Conservation (phyloP, 2,113 vertebrate species). For the Tachysurus fulvidraco region DNA sequence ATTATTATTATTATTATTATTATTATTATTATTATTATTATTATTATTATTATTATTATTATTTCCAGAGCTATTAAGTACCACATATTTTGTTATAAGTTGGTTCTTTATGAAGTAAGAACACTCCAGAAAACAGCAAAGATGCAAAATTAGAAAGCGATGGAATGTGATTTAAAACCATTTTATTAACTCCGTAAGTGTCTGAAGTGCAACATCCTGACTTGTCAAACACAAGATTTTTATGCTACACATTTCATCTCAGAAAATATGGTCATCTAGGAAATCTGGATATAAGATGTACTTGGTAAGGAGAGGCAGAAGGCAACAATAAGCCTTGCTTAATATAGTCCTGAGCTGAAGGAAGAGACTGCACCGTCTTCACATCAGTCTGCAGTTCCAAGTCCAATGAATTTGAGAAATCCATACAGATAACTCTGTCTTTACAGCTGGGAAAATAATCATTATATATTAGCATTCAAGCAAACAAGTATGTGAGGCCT, state of each 20-base stretch:
- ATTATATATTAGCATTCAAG: not conserved
- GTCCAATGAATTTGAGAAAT: constrained; percentile 83
- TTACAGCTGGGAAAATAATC: constrained; percentile 24
- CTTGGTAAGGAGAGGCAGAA: constrained; percentile 76
- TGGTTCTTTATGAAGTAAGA: not conserved
- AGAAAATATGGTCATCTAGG: not conserved
- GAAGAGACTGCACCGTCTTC: constrained; percentile 67
- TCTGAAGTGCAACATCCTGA: not conserved
- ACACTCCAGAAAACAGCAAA: not conserved
- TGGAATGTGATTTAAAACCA: not conserved
- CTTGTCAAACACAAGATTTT: not conserved
- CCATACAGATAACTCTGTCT: constrained; percentile 70
- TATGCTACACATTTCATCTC: not conserved
- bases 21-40: not conserved
- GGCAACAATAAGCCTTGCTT: constrained; percentile 73
- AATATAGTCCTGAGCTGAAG: constrained; percentile 70
- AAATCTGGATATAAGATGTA: constrained; percentile 46
- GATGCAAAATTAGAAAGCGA: not conserved
- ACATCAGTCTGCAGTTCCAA: constrained; percentile 67
- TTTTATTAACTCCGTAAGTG: not conserved
- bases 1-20: not conserved
- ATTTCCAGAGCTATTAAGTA: not conserved
- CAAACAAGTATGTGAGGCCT: not conserved
- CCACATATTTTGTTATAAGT: not conserved
- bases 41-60: too few relatives aligned